Percentiles rank a stretch among this genome's conserved stretches.
Evolutionary conservation across 64 coral and sea anemone genomes (phyloP).

Genomic region (Dendrophyllia cribrosa): DNA sequence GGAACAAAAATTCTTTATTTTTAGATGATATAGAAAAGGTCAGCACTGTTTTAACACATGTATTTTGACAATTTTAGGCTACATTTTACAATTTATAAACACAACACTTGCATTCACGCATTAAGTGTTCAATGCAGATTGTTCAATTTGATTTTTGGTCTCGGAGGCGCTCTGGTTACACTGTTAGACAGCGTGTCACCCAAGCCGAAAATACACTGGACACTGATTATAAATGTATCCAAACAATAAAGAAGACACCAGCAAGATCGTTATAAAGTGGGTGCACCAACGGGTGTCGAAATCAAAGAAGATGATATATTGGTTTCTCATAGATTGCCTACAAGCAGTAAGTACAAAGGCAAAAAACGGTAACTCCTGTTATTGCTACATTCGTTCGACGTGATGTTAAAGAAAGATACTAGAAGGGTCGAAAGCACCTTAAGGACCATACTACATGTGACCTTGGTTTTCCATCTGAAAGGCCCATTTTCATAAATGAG

Average conservation of each 20-base stretch:
- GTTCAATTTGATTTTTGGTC: no score
- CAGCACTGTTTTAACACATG: no score
- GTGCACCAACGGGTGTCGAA: background rate
- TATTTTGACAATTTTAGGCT: no score
- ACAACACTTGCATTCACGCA: no score
- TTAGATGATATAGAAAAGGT: no score
- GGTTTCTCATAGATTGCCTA: background rate
- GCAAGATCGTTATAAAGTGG: background rate
- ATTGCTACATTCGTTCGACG: background rate
- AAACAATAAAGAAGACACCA: slow-evolving; percentile 15
- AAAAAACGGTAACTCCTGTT: background rate
- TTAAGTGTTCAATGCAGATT: no score
- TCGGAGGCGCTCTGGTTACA: no score
- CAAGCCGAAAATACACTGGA: no score
- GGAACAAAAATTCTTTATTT: no score
- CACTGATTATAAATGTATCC: no score
- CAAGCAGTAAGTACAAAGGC: slow-evolving; percentile 15
- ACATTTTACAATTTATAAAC: no score
- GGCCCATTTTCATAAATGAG: background rate
- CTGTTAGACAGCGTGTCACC: no score
- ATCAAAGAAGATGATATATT: background rate
- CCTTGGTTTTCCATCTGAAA: slow-evolving; percentile 1
- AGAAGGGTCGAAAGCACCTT: background rate
- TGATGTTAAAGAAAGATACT: background rate
- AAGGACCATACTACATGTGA: background rate